Percentiles rank a stretch among this genome's conserved stretches.
These are phyloP conservation scores for Pocillopora verrucosa DNA, from an alignment of 64 coral and sea anemone species.

Conservation along the genomic window DNA sequence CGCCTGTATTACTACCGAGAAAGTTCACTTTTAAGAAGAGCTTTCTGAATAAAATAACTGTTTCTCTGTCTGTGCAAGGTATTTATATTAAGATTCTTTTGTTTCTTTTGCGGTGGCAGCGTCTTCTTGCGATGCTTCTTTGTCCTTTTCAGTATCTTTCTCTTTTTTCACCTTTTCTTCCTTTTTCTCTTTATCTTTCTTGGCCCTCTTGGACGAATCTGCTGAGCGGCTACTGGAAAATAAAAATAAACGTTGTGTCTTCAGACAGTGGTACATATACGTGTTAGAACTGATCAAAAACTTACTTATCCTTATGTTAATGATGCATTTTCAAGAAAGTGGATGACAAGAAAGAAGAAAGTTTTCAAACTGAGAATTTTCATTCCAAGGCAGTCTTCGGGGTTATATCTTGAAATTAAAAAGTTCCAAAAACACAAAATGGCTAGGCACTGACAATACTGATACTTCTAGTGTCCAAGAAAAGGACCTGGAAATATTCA, in stretches of 20 bases:
- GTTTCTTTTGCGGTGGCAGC: constrained; percentile 15
- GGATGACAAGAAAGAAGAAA: no score
- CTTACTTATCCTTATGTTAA: no score
- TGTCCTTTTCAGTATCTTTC: constrained; percentile 72
- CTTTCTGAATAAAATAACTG: constrained; percentile 30
- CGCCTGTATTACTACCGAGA: neutral
- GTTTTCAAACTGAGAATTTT: no score
- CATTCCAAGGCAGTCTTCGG: no score
- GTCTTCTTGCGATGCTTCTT: constrained; percentile 25
- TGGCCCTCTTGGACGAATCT: constrained; percentile 67
- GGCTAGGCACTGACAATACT: no score
- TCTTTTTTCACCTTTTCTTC: constrained; percentile 64
- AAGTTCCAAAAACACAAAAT: no score
- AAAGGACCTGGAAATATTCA: no score
- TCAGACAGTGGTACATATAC: no score
- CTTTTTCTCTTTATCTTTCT: constrained; percentile 78
- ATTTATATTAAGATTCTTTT: constrained; percentile 42
- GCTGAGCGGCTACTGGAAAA: constrained; percentile 44
- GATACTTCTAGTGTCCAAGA: no score
- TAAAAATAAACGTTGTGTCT: neutral
- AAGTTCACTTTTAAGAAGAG: neutral
- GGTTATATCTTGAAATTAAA: no score
- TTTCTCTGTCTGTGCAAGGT: neutral
- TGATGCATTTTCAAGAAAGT: no score
- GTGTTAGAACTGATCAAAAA: no score